Evolutionary conservation across 2,888 invertebrate genomes (phyloP), one percentile per base, ranked within the genome.

Genomic region (Hirtodrosophila confusa): DNA sequence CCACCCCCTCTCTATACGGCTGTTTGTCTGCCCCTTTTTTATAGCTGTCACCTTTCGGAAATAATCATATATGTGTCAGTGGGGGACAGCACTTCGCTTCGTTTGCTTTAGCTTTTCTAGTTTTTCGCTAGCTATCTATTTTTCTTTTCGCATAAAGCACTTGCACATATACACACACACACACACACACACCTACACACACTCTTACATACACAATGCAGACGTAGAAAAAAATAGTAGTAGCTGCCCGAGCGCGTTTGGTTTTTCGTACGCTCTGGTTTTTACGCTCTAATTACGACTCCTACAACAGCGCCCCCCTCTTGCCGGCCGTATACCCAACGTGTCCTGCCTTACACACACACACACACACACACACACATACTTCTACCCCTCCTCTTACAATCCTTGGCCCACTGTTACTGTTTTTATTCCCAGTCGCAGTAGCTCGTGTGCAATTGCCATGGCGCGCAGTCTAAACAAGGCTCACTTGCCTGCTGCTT

Each of bases 271-370:
- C 83, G 90, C 90, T 89, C 90, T 90, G 90, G 89, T 90, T 90
- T 90, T 90, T 85, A 89, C 90, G 90, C 90, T 90, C 89, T 86
- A 90, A 90, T 90, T 89, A 90, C 90, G 89, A 75, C 86, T 86
- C 68, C 86, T 82, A 69, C 75, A 64, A 80, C 75, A 60, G 58
- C 17, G 10, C 49, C 10, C 43, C 36, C 39, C 8, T 27, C 27
- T 2, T 45, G 39, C 17, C 17, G 17, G 17, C 17, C 17, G 17
- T 17, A 17, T 17, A 17, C 27, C 49, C 33, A 24, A n/a, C 60
- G 37, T 58, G 60, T 37, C 23, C 43, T 33, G 36, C 36, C 51
- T 23, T 27, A 41, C 45, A 47, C 33, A 53, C 44, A 60, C 31
- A 47, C 33, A 53, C 44, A 60, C 31, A 47, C 17, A 17, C 17